A percentile compares a stretch with the other conserved stretches of the same genome.
Evolutionary conservation across 1,140 invertebrate genomes (phyloP).

Genomic region (Potamilus streckersoni): DNA sequence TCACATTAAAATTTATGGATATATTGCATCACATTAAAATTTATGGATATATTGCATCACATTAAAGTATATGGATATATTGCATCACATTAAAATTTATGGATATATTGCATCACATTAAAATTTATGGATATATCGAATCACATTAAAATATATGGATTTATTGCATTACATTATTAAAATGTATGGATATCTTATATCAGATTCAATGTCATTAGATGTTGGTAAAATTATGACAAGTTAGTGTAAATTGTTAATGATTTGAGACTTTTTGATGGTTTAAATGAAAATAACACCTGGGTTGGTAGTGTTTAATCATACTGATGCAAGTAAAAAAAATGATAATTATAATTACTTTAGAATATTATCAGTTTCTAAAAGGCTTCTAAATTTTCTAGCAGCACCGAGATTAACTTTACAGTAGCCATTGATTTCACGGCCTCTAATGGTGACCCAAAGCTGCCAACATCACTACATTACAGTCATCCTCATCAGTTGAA

Average conservation of each 20-base stretch:
- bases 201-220: too few species aligned
- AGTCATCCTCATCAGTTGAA: slow-evolving; percentile 69
- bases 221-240: too few species aligned
- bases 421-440: slow-evolving; percentile 79
- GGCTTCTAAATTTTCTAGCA: slow-evolving; percentile 31
- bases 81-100: too few species aligned
- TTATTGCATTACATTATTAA: too few species aligned
- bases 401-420: slow-evolving; percentile 73
- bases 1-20: too few species aligned
- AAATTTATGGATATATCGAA: too few species aligned
- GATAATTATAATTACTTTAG: neutral
- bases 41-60: too few species aligned
- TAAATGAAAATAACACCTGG: neutral
- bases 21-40: too few species aligned
- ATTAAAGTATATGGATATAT: too few species aligned
- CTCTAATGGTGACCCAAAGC: slow-evolving; percentile 74
- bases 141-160: too few species aligned
- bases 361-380: neutral
- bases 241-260: neutral
- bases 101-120: too few species aligned
- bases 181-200: too few species aligned
- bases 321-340: neutral
- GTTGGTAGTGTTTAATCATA: neutral
- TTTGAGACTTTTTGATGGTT: neutral
- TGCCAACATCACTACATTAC: slow-evolving; percentile 73